Evolutionary conservation across 2,888 invertebrate genomes (phyloP).

Genomic region (Anorthoa munda): DNA sequence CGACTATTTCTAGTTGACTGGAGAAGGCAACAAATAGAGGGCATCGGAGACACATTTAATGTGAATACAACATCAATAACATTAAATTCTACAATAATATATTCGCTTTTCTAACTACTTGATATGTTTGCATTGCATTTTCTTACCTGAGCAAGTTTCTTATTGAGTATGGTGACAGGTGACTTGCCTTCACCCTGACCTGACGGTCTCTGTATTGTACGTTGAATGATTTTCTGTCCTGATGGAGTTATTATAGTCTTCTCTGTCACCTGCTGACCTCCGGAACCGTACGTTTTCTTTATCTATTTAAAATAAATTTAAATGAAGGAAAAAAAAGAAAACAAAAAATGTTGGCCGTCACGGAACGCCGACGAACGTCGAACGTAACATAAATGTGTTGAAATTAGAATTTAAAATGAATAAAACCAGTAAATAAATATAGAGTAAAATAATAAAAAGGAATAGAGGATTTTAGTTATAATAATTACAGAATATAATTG

Average conservation of each 20-base stretch:
- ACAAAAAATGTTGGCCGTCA: no score
- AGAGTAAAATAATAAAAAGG: no score
- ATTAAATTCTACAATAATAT: slow-evolving; percentile 12
- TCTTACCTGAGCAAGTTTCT: slow-evolving; percentile 85
- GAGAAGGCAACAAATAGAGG: slow-evolving; percentile 54
- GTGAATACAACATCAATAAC: slow-evolving; percentile 16
- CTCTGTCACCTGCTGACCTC: slow-evolving; percentile 87
- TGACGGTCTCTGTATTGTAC: slow-evolving; percentile 85
- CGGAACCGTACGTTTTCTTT: slow-evolving; percentile 80
- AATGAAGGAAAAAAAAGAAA: no score
- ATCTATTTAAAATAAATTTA: slow-evolving; percentile 67
- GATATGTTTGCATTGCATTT: not conserved
- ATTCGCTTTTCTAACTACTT: slow-evolving; percentile 18
- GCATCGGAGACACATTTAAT: slow-evolving; percentile 25
- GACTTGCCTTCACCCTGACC: slow-evolving; percentile 79
- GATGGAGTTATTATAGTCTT: slow-evolving; percentile 90
- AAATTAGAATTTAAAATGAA: no score
- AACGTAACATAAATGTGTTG: no score
- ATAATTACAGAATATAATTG: no score
- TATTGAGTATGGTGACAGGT: slow-evolving; percentile 86
- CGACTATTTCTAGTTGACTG: slow-evolving; percentile 33
- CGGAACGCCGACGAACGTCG: no score
- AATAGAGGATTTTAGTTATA: no score
- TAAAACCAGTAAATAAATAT: no score
- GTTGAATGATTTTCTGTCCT: slow-evolving; percentile 90